Percentiles rank a stretch among this genome's conserved stretches.
Conservation (phyloP, 2,113 vertebrate genomes). For the Limanda limanda region DNA sequence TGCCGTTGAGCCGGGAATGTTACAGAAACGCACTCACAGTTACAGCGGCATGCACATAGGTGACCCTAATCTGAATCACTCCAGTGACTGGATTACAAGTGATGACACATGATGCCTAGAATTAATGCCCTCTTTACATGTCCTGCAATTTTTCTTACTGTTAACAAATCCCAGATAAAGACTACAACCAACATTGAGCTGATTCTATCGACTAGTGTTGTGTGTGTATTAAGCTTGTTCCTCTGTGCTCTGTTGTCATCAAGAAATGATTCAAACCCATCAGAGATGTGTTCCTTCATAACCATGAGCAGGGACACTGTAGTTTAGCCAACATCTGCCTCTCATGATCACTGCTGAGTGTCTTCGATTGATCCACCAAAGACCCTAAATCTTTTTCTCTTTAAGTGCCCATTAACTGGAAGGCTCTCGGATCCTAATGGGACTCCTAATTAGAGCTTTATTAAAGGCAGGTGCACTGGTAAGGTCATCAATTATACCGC, state of each 20-base stretch:
- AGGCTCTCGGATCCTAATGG: conserved; percentile 43
- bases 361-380: conserved; percentile 55
- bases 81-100: conserved; percentile 28
- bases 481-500: conserved; percentile 56
- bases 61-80: conserved; percentile 38
- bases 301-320: not conserved
- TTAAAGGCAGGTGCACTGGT: conserved; percentile 49
- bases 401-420: conserved; percentile 48
- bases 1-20: no score
- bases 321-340: conserved; percentile 46
- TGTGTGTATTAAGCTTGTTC: not conserved
- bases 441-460: conserved; percentile 56
- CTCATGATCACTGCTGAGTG: conserved; percentile 31
- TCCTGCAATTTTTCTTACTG: not conserved
- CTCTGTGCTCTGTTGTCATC: not conserved
- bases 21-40: no score
- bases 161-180: not conserved
- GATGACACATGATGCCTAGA: not conserved
- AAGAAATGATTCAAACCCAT: not conserved
- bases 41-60: not conserved
- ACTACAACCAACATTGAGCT: not conserved
- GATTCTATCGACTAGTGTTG: not conserved
- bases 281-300: not conserved
- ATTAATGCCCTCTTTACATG: not conserved
- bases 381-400: conserved; percentile 40